Evolutionary conservation across 2,888 invertebrate genomes (phyloP), one percentile per base, ranked within the genome.

Genomic region (Tiphia femorata): DNA sequence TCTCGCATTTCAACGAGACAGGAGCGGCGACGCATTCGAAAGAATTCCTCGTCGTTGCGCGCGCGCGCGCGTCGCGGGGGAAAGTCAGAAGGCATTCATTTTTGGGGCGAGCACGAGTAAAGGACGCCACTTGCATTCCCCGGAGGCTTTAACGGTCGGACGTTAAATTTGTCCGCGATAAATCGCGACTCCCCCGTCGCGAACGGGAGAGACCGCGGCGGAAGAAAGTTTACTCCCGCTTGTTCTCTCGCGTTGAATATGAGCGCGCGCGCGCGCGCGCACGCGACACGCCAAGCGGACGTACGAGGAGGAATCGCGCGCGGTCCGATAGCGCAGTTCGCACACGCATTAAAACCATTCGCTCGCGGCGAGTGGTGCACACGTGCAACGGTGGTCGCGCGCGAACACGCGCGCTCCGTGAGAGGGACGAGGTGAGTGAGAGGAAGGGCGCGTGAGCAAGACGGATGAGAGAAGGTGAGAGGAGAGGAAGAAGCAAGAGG

Each of bases 261-360:
- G 14, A 14, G 14, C 33, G 33, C 7, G 7, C 7, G 29, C 7
- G 29, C 6, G 25, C 25, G 8, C 25, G 25, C n/a, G n/a, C n/a
- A 33, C 14, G 8, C 49, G 49, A 59, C 49, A 50, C 35, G 50
- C 56, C 35, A 38, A 63, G 48, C 50, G 35, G 57, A 55, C 58
- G 50, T 38, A 50, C 35, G 37, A 61, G n/a, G n/a, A n/a, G 50
- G 44, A 61, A 58, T 52, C 51, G 58, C 17, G n/a, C n/a, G 35
- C 49, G 49, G 37, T 29, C 48, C 38, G 65, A 65, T 67, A 59
- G 60, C 21, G 37, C 48, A 42, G 64, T 61, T 67, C 56, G 55
- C 60, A 27, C 49, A 51, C 55, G 65, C 57, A 58, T 64, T 64
- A 62, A n/a, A 69, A 62, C 29, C 37, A n/a, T n/a, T 54, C 37